Conservation (phyloP, 2,113 vertebrate species). For the Prietella phreatophila region DNA sequence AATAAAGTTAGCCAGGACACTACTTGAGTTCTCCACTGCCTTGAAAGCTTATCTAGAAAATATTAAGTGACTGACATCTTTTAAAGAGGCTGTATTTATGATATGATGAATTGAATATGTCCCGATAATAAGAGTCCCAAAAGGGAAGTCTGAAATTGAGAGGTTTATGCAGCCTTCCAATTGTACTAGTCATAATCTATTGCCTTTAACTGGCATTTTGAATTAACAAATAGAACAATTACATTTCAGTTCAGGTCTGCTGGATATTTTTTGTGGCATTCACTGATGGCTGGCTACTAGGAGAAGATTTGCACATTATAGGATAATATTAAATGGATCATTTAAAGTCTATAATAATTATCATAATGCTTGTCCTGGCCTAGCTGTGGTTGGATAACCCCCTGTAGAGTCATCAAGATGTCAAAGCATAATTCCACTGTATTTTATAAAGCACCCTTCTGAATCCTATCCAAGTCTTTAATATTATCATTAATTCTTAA, state of each 20-base stretch:
- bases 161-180: neutral
- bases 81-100: constrained; percentile 8
- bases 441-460: constrained; percentile 26
- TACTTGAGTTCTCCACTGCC: constrained; percentile 40
- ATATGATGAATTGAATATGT: constrained; percentile 16
- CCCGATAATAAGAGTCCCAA: neutral
- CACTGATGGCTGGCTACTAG: neutral
- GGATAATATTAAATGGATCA: constrained; percentile 31
- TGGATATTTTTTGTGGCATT: neutral
- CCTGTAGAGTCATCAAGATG: constrained; percentile 26
- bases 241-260: neutral
- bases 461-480: constrained; percentile 14
- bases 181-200: neutral
- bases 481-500: constrained; percentile 29
- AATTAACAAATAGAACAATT: constrained; percentile 6
- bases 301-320: constrained; percentile 1
- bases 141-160: constrained; percentile 5
- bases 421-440: constrained; percentile 31
- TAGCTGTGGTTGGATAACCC: neutral
- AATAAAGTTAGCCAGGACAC: constrained; percentile 51
- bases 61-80: neutral
- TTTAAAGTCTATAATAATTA: constrained; percentile 28
- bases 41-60: constrained; percentile 21
- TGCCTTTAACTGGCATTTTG: neutral
- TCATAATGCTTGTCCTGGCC: constrained; percentile 18